Conservation (phyloP, 2,888 invertebrate species). For the Ametastegia equiseti region DNA sequence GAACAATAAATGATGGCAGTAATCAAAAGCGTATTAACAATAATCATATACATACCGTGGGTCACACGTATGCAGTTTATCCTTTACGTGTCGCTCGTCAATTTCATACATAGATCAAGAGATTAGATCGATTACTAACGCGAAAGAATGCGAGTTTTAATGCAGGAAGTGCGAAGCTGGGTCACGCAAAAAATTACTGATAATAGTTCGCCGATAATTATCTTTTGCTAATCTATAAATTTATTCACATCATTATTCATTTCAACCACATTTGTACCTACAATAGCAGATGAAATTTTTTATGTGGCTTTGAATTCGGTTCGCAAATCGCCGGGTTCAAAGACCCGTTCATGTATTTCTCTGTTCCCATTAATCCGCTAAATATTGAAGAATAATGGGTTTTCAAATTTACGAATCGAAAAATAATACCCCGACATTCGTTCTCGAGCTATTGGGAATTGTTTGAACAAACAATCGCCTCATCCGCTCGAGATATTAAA, state of each 20-base stretch:
- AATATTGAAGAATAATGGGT: neutral
- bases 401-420: neutral
- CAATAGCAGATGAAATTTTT: too few species aligned
- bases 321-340: neutral
- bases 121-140: slow-evolving; percentile 24
- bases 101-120: neutral
- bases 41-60: neutral
- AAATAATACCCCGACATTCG: neutral
- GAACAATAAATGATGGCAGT: slow-evolving; percentile 27
- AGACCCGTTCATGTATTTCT: neutral
- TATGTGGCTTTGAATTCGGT: neutral
- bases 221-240: too few species aligned
- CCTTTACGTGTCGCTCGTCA: neutral
- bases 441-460: neutral
- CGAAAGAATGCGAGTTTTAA: neutral
- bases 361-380: neutral
- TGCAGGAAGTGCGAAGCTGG: slow-evolving; percentile 6
- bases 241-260: too few species aligned
- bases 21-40: slow-evolving; percentile 35
- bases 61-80: neutral
- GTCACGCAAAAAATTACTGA: neutral
- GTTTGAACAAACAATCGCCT: neutral
- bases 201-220: too few species aligned
- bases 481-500: neutral
- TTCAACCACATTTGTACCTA: too few species aligned